phyloP scores from a whole-genome alignment of 2,113 vertebrate species.

The Calonectris borealis region DNA sequence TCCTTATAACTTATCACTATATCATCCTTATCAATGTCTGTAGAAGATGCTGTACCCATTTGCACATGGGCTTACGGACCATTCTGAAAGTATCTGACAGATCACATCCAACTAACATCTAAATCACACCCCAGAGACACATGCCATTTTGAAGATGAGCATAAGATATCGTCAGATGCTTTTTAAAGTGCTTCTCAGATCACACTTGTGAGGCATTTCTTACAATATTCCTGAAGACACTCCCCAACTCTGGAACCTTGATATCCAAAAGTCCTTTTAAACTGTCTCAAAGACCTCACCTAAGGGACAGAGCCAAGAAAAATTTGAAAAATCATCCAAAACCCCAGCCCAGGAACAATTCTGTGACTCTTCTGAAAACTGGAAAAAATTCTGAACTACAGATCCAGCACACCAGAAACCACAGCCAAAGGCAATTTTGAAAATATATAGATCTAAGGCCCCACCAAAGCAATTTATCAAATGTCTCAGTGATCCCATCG shows the following conservation, averaged over 20 bases:
- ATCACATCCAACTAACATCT: neutral
- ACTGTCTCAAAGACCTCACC: neutral
- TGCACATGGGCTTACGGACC: accelerated
- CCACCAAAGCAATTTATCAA: neutral
- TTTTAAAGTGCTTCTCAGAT: neutral
- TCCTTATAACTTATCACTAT: neutral
- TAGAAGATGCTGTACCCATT: neutral
- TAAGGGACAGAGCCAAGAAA: neutral
- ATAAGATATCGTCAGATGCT: neutral
- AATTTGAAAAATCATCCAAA: neutral
- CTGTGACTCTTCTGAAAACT: neutral
- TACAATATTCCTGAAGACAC: neutral
- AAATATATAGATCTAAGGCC: neutral
- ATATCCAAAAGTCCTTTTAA: neutral
- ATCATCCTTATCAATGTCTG: neutral
- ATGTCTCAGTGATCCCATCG: neutral
- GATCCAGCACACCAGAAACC: neutral
- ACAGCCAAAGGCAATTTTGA: neutral
- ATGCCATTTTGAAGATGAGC: neutral
- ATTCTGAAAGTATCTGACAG: neutral
- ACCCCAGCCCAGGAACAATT: neutral
- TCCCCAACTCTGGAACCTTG: neutral
- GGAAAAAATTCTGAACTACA: neutral
- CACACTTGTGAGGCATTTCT: neutral
- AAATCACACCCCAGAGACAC: neutral